These are phyloP conservation scores for Hoplostethus mediterraneus DNA, from an alignment of 2,797 vertebrate genomes.

Conservation along the genomic window DNA sequence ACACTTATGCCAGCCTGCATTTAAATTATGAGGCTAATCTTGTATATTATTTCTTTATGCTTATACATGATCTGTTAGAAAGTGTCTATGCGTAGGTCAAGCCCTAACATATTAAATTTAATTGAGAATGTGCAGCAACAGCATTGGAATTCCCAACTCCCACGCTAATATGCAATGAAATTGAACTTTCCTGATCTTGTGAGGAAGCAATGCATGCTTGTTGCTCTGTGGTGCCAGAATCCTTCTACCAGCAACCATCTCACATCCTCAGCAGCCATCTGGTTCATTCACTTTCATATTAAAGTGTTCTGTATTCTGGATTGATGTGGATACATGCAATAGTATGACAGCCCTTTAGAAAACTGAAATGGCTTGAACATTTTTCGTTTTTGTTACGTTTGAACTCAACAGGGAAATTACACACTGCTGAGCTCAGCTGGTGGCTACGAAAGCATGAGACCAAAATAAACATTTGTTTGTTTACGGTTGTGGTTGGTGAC, in stretches of 20 bases:
- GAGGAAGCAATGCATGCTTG: slow-evolving; percentile 25
- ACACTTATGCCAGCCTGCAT: slow-evolving; percentile 9
- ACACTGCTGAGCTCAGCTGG: neutral
- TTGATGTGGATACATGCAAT: neutral
- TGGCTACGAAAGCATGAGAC: slow-evolving; percentile 18
- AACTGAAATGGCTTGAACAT: too few relatives aligned
- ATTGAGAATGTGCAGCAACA: slow-evolving; percentile 39
- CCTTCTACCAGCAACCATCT: slow-evolving; percentile 6
- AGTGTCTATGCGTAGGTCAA: slow-evolving; percentile 20
- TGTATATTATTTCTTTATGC: slow-evolving; percentile 15
- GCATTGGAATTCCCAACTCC: slow-evolving; percentile 59
- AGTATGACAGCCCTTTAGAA: neutral
- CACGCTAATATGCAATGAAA: slow-evolving; percentile 65
- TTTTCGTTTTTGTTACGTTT: too few relatives aligned
- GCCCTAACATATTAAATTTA: slow-evolving; percentile 21
- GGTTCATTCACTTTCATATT: slow-evolving; percentile 22
- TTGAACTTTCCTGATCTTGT: slow-evolving; percentile 46
- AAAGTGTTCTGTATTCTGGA: neutral
- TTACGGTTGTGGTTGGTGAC: slow-evolving; percentile 53
- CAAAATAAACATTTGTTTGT: slow-evolving; percentile 63
- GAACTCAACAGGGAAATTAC: neutral
- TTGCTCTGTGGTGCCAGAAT: slow-evolving; percentile 15
- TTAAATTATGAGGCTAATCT: slow-evolving; percentile 38
- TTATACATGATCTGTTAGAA: slow-evolving; percentile 34
- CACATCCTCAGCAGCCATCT: slow-evolving; percentile 20